Base-by-base conservation (phyloP, 2,113 vertebrate genomes). In the Hylia prasina region DNA sequence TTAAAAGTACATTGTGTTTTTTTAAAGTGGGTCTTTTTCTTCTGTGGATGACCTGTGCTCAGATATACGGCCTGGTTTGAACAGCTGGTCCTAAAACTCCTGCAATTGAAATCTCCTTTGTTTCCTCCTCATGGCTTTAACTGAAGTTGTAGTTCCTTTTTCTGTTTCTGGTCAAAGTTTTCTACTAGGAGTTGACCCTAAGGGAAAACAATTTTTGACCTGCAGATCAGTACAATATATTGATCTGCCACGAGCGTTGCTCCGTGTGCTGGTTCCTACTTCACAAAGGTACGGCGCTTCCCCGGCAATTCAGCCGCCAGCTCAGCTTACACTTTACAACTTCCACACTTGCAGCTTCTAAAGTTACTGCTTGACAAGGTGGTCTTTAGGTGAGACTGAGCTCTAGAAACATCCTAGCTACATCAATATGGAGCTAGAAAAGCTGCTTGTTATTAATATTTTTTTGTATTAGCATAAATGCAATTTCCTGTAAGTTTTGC, bases 241-340 rank as follows among this genome's bases (percentile, higher is more conserved):
- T 37, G 80, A 89, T 84, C 42, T 63, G 61, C 61, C 11, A 0
- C 1, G 22, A 69, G 16, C 7, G 30, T 48, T 71, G 30, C 76
- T 89, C 37, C 0, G 1, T 13, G 17, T 15, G 9, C 42, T 71
- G 18, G 25, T 42, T 92, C 31, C 21, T 31, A 4, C 17, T 21
- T 45, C 22, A 30, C 3, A 13, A 18, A 3, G 4, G 25, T 35
- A 40, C 0, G 2, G 78, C 0, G 0, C 64, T 95, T 80, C 39
- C 75, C 25, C 1, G 4, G 45, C 6, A n/a, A 9, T 79, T 87
- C 39, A 80, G 25, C 48, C 8, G 0, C 2, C 50, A 82, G 50
- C 58, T 70, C 31, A 51, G 54, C 47, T 68, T 54, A 42, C 18
- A 6, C 37, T 76, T 91, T 25, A 47, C 50, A 31, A 11, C 47